These are phyloP conservation scores for Lasioglossum vierecki DNA, from an alignment of 2,888 invertebrate genomes.

Conservation along the genomic window DNA sequence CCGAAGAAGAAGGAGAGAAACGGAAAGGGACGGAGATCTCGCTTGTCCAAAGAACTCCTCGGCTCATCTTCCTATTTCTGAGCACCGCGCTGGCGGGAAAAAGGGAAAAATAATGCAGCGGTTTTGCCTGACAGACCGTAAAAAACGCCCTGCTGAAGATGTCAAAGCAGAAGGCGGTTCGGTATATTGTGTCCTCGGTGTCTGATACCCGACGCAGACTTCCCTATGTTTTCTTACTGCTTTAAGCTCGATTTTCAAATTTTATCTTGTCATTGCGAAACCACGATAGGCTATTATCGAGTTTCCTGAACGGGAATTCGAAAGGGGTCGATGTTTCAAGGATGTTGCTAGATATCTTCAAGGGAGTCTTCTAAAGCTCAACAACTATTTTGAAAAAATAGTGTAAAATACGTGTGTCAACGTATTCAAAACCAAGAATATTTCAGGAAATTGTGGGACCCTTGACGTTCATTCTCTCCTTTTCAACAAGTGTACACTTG, in stretches of 20 bases:
- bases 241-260: constrained; percentile 1
- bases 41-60: constrained; percentile 56
- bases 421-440: background rate
- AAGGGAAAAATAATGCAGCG: constrained; percentile 59
- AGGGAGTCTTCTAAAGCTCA: background rate
- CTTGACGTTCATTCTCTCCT: background rate
- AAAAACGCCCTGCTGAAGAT: constrained; percentile 45
- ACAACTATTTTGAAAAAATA: too few species aligned
- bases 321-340: background rate
- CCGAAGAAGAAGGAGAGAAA: background rate
- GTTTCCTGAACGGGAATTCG: background rate
- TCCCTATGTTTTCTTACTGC: background rate
- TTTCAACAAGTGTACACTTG: background rate
- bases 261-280: constrained; percentile 21
- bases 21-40: constrained; percentile 6
- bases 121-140: constrained; percentile 60
- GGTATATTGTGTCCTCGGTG: constrained; percentile 40
- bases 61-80: constrained; percentile 56
- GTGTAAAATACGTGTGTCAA: background rate
- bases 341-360: background rate
- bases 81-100: constrained; percentile 28
- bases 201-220: background rate
- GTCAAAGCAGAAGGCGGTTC: constrained; percentile 34
- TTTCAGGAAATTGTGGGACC: background rate
- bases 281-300: background rate